Conservation (phyloP, 2,888 invertebrate genomes). For the Poecilobothrus nobilitatus region DNA sequence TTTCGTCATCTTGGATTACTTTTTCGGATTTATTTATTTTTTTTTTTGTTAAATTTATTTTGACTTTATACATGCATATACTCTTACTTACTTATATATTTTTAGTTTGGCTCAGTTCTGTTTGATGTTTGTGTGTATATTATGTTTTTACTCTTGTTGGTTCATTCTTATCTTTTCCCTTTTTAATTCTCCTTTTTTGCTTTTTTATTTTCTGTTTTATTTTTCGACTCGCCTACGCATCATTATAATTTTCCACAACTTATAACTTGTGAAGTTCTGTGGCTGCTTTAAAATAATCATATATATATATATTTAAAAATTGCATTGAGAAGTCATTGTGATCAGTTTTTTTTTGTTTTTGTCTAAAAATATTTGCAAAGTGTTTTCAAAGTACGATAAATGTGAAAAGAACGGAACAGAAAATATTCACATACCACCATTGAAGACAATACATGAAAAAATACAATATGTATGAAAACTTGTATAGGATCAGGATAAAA, state of each 20-base stretch:
- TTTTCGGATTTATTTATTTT: not conserved
- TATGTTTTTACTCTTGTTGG: no score
- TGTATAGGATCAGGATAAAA: not conserved
- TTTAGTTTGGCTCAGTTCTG: not conserved
- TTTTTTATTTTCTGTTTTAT: not conserved
- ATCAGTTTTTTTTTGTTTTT: not conserved
- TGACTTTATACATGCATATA: no score
- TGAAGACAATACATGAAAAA: not conserved
- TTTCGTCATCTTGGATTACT: conserved; percentile 3
- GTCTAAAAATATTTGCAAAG: not conserved
- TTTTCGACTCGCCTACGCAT: not conserved
- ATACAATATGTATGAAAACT: not conserved
- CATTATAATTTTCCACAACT: not conserved
- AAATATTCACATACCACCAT: not conserved
- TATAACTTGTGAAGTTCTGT: conserved; percentile 4
- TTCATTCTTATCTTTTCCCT: not conserved
- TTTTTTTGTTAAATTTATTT: not conserved
- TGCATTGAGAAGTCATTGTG: not conserved
- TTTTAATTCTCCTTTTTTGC: not conserved
- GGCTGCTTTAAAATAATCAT: not conserved
- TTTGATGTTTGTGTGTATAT: no score
- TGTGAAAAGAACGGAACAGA: not conserved
- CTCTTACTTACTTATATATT: not conserved
- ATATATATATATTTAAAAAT: not conserved
- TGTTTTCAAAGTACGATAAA: no score